Evolutionary conservation across 2,797 vertebrate species (phyloP).

Genomic region (Fringilla coelebs): DNA sequence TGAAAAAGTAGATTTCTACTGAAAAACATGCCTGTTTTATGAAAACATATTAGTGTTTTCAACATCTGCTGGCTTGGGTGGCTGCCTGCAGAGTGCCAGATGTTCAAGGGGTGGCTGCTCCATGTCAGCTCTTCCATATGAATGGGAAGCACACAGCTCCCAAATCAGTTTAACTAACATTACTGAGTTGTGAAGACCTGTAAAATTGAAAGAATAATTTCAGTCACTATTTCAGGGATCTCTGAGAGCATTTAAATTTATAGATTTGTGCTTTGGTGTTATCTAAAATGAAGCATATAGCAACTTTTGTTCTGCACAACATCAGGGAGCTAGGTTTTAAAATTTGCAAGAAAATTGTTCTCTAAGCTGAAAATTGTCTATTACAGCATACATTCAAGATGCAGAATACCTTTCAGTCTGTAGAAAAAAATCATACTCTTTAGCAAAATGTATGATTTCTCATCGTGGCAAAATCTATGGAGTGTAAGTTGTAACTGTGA

Average conservation of each 20-base stretch:
- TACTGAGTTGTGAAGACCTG: background rate
- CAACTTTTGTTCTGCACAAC: background rate
- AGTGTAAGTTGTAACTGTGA: background rate
- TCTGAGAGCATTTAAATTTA: background rate
- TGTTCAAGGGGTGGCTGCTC: background rate
- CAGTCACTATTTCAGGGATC: background rate
- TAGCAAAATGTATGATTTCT: background rate
- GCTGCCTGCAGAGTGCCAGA: conserved; percentile 2
- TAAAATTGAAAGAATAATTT: conserved; percentile 13
- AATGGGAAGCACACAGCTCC: conserved; percentile 4
- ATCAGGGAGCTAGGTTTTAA: background rate
- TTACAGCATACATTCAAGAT: background rate
- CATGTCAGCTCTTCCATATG: background rate
- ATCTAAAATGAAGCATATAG: background rate
- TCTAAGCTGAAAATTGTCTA: background rate
- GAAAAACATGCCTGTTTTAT: background rate
- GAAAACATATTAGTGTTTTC: background rate
- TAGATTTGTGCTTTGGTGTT: background rate
- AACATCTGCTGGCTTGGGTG: background rate
- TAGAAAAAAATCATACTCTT: background rate
- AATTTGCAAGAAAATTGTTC: background rate
- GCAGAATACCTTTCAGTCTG: background rate
- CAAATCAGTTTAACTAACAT: background rate
- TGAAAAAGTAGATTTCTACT: background rate
- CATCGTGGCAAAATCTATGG: background rate